Evolutionary conservation across 1,140 invertebrate genomes (phyloP), one percentile per base, ranked within the genome.

Genomic region (Aphelenchoides besseyi): DNA sequence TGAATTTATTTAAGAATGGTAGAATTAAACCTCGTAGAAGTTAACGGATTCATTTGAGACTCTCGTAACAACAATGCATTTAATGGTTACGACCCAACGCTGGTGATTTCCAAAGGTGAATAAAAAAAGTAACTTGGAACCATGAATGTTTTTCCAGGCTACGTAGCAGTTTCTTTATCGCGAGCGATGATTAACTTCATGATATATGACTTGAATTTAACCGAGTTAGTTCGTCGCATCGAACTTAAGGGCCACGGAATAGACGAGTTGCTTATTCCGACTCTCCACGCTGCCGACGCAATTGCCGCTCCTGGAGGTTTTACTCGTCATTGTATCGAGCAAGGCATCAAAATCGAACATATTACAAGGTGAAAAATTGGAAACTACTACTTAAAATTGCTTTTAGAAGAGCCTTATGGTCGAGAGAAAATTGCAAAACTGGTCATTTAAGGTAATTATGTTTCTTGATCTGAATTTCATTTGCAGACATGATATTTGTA

Each of bases 401-500:
- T 9, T 23, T n/a, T n/a, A n/a, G 66, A 55, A 68, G 29, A 28
- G 57, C 37, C 29, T n/a, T 68, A 1, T 3, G 66, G 18, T 57
- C 28, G 16, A 2, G 29, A 9, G 16, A 63, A 57, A 23, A 23
- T 23, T 57, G 5, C 23, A 1, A 1, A 12, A 59, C n/a, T 3
- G 18, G 18, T 1, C 30, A 26, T 74, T 63, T n/a, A 71, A 70
- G 53, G n/a, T 37, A 8, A 37, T n/a, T 32, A 54, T 75, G n/a
- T 72, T 70, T 70, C n/a, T 18, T 3, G 26, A 33, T 16, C 29
- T 16, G 3, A 64, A 18, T 72, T 5, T 26, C 53, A n/a, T n/a
- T n/a, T n/a, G n/a, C n/a, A n/a, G 55, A 0, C 73, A 79, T 52
- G 18, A 18, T 37, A 33, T 79, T 35, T 79, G 75, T 62, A 68